Conservation (phyloP, 2,888 invertebrate species). For the Choreutis nemorana region DNA sequence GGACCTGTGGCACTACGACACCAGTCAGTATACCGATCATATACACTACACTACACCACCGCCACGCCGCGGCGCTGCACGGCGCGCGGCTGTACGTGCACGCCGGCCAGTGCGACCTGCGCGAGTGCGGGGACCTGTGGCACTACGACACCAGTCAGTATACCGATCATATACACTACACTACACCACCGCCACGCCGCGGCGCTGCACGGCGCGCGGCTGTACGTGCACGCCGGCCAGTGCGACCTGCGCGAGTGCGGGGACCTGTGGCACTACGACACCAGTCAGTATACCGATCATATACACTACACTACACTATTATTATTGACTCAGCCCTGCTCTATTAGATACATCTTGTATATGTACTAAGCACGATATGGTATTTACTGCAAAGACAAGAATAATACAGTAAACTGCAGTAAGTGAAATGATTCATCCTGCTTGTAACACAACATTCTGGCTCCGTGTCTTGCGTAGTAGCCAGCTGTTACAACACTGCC, state of each 20-base stretch:
- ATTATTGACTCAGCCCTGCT: no score
- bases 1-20: slow-evolving; percentile 85
- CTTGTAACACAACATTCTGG: no score
- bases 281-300: slow-evolving; percentile 45
- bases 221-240: slow-evolving; percentile 91
- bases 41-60: not conserved
- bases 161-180: not conserved
- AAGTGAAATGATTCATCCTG: no score
- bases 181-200: not conserved
- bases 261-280: slow-evolving; percentile 84
- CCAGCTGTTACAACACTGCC: no score
- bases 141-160: slow-evolving; percentile 74
- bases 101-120: not conserved
- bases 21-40: slow-evolving; percentile 45
- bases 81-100: not conserved
- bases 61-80: not conserved
- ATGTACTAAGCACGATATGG: no score
- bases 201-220: slow-evolving; percentile 64
- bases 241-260: slow-evolving; percentile 79
- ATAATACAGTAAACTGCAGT: no score
- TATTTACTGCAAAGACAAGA: no score
- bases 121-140: slow-evolving; percentile 66
- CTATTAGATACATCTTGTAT: no score
- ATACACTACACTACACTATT: not conserved
- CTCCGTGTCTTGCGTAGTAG: no score